Evolutionary conservation across 2,888 invertebrate species (phyloP), one percentile per base, ranked within the genome.

Genomic region (Antheraea assamensis): DNA sequence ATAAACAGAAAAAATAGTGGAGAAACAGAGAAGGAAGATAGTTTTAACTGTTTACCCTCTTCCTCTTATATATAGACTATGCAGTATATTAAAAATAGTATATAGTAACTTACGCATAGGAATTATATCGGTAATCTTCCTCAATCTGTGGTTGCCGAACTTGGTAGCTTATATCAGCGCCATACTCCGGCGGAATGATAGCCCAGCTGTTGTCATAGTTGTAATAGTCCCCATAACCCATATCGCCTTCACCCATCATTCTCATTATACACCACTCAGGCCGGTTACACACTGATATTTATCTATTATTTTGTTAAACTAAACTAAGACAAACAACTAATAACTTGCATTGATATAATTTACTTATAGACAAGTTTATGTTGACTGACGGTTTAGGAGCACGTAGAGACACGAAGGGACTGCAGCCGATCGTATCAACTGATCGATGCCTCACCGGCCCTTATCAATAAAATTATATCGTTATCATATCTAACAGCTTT

Each of bases 101-200:
- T 24, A 15, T 24, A 5, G 58, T 58, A 70, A 95, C 96, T 96
- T 90, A 96, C 96, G 95, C 93, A 85, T 96, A 96, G 66, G 92
- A 92, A 73, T 91, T 93, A 79, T 95, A 96, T 93, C 96, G 95
- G 87, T 96, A 97, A 83, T 97, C 97, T 72, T 97, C 97, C 70
- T 97, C 97, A 5, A 85, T 75, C 75, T 90, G 92, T 73, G 90
- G 89, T 78, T 92, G 92, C 2, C 93, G 84, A 15, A 87, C 81
- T 81, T 91, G 92, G 81, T 90, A 92, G 72, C 81, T 85, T 10
- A 90, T 95, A 87, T 93, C 93, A 77, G 93, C 95, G 64, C 96
- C 95, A 87, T 97, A 97, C 88, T 97, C 97, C 83, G 96, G 96
- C 17, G 97, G 96, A 79, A 96, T 95, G 79, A 96, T 95, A 75